phyloP scores from a whole-genome alignment of 2,888 invertebrate genomes.

The Nomada goodeniana region DNA sequence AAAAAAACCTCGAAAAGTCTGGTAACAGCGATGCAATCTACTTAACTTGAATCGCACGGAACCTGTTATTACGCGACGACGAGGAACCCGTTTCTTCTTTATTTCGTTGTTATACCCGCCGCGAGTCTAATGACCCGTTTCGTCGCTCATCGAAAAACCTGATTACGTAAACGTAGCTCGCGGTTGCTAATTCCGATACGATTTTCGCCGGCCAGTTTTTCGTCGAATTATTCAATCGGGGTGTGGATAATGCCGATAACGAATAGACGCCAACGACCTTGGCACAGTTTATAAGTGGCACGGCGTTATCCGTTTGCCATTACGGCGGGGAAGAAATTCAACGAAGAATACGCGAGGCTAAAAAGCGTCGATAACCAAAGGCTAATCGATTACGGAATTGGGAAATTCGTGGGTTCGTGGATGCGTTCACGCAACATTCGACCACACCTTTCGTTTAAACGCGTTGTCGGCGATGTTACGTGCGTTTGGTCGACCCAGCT shows the following conservation, averaged over 20 bases:
- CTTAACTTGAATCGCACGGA: slow-evolving; percentile 8
- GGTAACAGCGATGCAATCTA: slow-evolving; percentile 12
- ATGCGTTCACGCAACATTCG: neutral
- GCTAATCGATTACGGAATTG: neutral
- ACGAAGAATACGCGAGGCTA: neutral
- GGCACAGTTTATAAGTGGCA: slow-evolving; percentile 1
- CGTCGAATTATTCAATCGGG: slow-evolving; percentile 4
- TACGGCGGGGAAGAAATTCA: neutral
- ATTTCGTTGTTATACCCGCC: slow-evolving; percentile 12
- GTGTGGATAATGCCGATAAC: neutral
- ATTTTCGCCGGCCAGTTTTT: neutral
- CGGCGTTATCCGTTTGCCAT: neutral
- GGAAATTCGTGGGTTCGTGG: neutral
- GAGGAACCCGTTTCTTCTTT: slow-evolving; percentile 30
- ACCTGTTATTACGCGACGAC: slow-evolving; percentile 33
- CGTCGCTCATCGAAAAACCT: slow-evolving; percentile 11
- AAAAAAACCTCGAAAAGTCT: neutral
- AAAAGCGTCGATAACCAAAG: neutral
- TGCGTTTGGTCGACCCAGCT: too few relatives aligned
- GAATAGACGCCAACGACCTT: slow-evolving; percentile 10
- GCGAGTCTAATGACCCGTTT: slow-evolving; percentile 36
- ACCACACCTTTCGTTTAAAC: neutral
- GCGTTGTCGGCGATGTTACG: too few relatives aligned
- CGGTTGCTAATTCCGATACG: slow-evolving; percentile 23
- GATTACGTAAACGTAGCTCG: slow-evolving; percentile 21